A percentile compares a stretch with the other conserved stretches of the same genome.
phyloP scores from a whole-genome alignment of 2,797 vertebrate genomes.

The Gallinago nigripennis region DNA sequence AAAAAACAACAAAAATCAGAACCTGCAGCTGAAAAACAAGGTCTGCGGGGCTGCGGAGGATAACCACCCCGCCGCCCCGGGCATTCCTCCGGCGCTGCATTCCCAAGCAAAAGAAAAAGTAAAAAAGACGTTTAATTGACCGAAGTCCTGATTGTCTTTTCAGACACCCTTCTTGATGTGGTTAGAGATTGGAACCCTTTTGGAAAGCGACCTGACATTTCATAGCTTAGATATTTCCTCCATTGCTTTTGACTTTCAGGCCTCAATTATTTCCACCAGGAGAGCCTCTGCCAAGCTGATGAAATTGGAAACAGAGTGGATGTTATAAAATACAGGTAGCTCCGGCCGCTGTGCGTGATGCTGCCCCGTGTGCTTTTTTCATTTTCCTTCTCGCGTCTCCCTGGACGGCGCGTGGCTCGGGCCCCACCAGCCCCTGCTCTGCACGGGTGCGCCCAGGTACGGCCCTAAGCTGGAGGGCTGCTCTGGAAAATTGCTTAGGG shows the following conservation, averaged over 20 bases:
- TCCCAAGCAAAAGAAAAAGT: conserved; percentile 37
- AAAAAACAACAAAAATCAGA: not conserved
- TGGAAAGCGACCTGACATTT: conserved; percentile 79
- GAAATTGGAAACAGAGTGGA: conserved; percentile 69
- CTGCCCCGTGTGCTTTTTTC: conserved; percentile 14
- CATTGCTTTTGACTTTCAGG: conserved; percentile 68
- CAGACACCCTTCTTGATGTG: conserved; percentile 81
- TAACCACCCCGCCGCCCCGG: conserved; percentile 24
- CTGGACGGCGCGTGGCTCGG: not conserved
- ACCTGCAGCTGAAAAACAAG: conserved; percentile 63
- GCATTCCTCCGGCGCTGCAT: conserved; percentile 60
- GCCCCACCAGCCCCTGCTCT: not conserved
- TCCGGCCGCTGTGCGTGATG: conserved; percentile 33
- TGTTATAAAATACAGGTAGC: conserved; percentile 73
- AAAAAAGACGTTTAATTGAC: conserved; percentile 66
- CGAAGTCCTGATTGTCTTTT: conserved; percentile 77
- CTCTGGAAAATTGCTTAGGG: conserved; percentile 39
- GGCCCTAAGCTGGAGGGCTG: not conserved
- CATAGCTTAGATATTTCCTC: conserved; percentile 81
- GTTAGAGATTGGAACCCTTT: conserved; percentile 76
- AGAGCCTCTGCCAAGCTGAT: conserved; percentile 66
- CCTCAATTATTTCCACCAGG: conserved; percentile 70
- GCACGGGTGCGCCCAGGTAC: not conserved
- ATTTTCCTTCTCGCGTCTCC: conserved; percentile 22
- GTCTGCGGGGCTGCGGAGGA: conserved; percentile 21